These are phyloP conservation scores for Tubulanus polymorphus DNA, from an alignment of 2,888 invertebrate genomes.

Conservation along the genomic window DNA sequence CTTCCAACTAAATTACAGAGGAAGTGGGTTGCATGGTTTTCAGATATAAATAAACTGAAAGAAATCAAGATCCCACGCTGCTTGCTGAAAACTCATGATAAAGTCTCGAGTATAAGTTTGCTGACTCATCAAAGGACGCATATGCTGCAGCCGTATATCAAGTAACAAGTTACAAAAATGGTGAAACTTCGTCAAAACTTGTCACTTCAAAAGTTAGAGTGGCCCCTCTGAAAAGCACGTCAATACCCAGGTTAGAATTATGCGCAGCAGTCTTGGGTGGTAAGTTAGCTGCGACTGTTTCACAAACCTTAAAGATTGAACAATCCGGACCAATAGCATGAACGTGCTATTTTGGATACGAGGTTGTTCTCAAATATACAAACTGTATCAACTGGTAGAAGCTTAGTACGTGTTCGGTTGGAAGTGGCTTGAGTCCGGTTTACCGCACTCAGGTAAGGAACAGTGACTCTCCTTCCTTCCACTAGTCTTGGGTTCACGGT, in stretches of 20 bases:
- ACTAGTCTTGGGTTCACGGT: too few relatives aligned
- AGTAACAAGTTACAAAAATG: background rate
- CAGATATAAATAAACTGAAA: constrained; percentile 3
- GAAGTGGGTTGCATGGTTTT: constrained; percentile 4
- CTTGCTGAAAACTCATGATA: background rate
- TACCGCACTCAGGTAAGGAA: too few relatives aligned
- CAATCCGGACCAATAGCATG: too few relatives aligned
- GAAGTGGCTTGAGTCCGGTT: too few relatives aligned
- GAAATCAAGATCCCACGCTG: constrained; percentile 6
- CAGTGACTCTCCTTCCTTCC: too few relatives aligned
- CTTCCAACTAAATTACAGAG: background rate
- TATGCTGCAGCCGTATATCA: constrained; percentile 10
- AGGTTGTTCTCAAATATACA: too few relatives aligned
- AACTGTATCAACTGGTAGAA: too few relatives aligned
- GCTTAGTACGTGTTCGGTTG: too few relatives aligned
- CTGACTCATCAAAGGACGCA: constrained; percentile 10
- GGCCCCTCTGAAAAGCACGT: constrained; percentile 7
- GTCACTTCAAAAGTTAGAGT: constrained; percentile 8
- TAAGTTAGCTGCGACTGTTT: too few relatives aligned
- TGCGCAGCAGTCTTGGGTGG: too few relatives aligned
- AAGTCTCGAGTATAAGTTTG: constrained; percentile 10
- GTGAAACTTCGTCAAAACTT: background rate
- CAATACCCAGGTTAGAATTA: constrained; percentile 13
- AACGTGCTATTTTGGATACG: too few relatives aligned
- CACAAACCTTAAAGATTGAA: too few relatives aligned